A percentile compares a stretch with the other conserved stretches of the same genome.
phyloP scores from a whole-genome alignment of 2,888 invertebrate genomes.

The Meandrusa payeni region DNA sequence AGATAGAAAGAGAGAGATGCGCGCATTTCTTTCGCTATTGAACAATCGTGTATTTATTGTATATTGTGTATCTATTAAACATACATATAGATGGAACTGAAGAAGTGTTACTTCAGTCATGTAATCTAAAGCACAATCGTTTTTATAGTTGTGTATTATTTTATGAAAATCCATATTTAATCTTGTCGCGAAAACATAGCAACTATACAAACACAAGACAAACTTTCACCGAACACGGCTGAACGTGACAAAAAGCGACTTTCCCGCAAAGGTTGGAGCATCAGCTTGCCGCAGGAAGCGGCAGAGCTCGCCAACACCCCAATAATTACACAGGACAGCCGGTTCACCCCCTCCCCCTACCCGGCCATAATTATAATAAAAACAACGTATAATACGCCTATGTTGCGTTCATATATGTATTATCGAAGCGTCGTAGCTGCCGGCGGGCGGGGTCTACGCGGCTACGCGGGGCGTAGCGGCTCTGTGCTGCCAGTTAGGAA shows the following conservation, averaged over 20 bases:
- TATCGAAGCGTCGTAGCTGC: conserved; percentile 32
- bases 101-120: no score
- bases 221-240: background rate
- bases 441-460: conserved; percentile 66
- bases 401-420: conserved; percentile 28
- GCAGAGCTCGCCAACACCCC: conserved; percentile 9
- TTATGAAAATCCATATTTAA: no score
- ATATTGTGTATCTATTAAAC: no score
- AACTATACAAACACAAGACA: background rate
- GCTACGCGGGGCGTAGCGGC: conserved; percentile 54
- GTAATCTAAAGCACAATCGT: no score
- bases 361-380: conserved; percentile 31
- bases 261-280: conserved; percentile 8
- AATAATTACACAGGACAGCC: conserved; percentile 22
- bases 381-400: conserved; percentile 33
- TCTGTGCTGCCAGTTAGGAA: conserved; percentile 43
- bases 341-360: conserved; percentile 16
- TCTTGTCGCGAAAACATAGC: background rate
- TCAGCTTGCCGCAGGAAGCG: conserved; percentile 6
- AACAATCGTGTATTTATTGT: no score
- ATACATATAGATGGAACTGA: no score
- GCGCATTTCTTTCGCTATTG: no score
- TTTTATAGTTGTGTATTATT: no score
- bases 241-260: conserved; percentile 6
- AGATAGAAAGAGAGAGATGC: no score